Evolutionary conservation across 2,113 vertebrate species (phyloP), one percentile per base, ranked within the genome.

Genomic region (Dasyurus viverrinus): DNA sequence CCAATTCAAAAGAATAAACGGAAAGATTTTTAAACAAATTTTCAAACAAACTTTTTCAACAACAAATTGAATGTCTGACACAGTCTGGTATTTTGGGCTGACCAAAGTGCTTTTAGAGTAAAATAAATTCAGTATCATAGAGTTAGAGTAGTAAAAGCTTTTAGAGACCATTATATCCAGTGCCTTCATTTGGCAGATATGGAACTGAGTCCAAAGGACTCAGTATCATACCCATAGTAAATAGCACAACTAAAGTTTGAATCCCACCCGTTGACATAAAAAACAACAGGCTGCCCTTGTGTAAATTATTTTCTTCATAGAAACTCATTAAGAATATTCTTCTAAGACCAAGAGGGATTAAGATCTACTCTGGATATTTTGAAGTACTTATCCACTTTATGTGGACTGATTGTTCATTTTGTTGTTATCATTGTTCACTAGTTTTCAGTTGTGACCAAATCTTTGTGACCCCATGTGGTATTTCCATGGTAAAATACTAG

Each of bases 1-100:
- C 98, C 98, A 90, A 99, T 99, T 53, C 99, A 98, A 98, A 99
- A 99, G 98, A 99, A 99, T 46, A 99, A 98, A 96, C 99, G 99
- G 98, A 99, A 99, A 98, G 99, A 99, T 0, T 84, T 19, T 19
- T 76, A 19, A 14, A 50, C 50, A 47, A 68, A n/a, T 76, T 76
- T 76, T 76, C 36, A 76, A n/a, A 7, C 30, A 76, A 76, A 14
- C 22, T n/a, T 76, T 42, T 42, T 68, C 60, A 68, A 68, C 30
- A 36, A 42, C 42, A 84, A 84, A 84, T 84, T 42, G 14, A 76
- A 19, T 84, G 4, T 84, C n/a, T 84, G 19, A 84, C n/a, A 84
- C n/a, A 84, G 42, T 16, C 42, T 84, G n/a, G n/a, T 36, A 84
- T 19, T 84, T 84, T n/a, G 19, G 19, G 5, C 36, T 84, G 19